Base-by-base conservation (phyloP, 1,140 invertebrate genomes). In the Mycetomoellerius zeteki region DNA sequence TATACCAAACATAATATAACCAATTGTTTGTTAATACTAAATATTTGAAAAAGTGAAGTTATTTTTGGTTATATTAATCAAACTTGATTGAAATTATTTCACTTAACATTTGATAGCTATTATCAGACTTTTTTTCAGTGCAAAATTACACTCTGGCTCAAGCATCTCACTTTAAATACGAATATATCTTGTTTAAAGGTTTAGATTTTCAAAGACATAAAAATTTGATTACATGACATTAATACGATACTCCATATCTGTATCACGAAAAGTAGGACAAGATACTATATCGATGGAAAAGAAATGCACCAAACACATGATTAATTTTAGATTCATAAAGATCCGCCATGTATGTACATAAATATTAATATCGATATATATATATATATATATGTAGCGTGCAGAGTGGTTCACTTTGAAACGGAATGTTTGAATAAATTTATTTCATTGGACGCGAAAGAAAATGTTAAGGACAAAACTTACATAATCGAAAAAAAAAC, bases 261-360 rank as follows among this genome's bases (percentile, higher is more conserved):
- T 33, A 81, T n/a, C 54, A 50, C 21, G 19, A 56, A 81, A 43
- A 30, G 14, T 81, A 81, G 62, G 27, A 54, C n/a, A 27, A 54
- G n/a, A 19, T 3, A 30, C 64, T 65, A 4, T 2, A 27, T 8
- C 4, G 4, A 21, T 24, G 14, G 1, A 21, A 82, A 60, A 56
- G 7, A 58, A 73, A 33, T 47, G 24, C 65, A 47, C 19, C 19
- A 72, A 58, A 72, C 19, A 24, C 21, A 43, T 7, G 16, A 69
- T 5, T 54, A 47, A 73, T 56, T 43, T 71, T 43, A 33, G 56
- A 27, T 69, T 54, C 2, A 58, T 65, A 6, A 47, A 27, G 19
- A 73, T 47, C 14, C 80, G 27, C 27, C 37, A 33, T 75, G 69
- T 84, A 33, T 75, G 69, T 84, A 84, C 54, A 84, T 71, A 84